Percentiles rank a stretch among this genome's conserved stretches.
Conservation (phyloP, 2,797 vertebrate genomes). For the Chrosomus eos region DNA sequence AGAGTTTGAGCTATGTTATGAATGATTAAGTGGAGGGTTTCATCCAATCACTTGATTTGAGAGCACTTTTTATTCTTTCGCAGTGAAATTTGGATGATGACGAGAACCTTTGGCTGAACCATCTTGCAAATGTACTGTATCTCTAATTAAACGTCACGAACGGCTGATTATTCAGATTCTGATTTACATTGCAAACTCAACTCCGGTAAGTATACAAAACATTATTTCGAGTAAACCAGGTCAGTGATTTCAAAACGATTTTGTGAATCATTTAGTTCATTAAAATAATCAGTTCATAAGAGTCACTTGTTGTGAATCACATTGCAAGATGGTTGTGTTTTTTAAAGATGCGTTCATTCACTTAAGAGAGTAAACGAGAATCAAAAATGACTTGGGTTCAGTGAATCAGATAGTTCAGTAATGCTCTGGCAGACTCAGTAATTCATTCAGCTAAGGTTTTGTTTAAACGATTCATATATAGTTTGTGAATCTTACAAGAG, state of each 20-base stretch:
- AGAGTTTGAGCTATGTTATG: neutral
- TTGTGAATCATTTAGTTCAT: neutral
- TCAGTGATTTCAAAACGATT: neutral
- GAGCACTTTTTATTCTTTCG: neutral
- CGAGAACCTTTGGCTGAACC: neutral
- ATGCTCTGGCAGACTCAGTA: neutral
- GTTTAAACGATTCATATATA: neutral
- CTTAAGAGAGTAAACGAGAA: neutral
- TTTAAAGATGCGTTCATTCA: neutral
- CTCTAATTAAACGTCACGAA: neutral
- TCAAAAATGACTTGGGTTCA: neutral
- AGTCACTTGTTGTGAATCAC: neutral
- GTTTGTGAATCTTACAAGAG: neutral
- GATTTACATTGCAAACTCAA: neutral
- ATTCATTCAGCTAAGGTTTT: neutral
- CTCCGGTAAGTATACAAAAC: neutral
- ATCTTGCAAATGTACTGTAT: neutral
- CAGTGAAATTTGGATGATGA: neutral
- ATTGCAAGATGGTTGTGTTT: neutral
- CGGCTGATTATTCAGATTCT: neutral
- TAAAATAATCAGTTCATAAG: neutral
- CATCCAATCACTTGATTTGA: conserved; percentile 27
- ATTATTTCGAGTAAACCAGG: neutral
- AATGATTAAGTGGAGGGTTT: neutral
- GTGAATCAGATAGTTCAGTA: neutral